Evolutionary conservation across 2,888 invertebrate genomes (phyloP).

Genomic region (Polymixis lichenea): DNA sequence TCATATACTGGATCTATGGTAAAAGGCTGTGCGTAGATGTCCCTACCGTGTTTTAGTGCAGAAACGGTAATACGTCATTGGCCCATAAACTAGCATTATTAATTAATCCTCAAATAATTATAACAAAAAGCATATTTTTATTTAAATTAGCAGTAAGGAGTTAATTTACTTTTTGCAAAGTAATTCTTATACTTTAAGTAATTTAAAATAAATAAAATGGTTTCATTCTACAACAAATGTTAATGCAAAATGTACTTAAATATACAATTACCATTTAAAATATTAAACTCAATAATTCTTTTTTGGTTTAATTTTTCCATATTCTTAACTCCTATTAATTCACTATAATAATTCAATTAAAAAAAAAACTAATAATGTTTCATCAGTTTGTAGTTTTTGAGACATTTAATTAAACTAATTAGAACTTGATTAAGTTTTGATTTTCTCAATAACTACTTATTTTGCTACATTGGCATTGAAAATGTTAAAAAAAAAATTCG

Average conservation of each 20-base stretch:
- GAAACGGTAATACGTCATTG: background rate
- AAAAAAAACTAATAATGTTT: background rate
- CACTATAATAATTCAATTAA: background rate
- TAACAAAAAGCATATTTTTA: background rate
- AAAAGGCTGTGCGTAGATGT: too few relatives aligned
- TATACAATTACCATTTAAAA: background rate
- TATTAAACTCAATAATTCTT: background rate
- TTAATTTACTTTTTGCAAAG: background rate
- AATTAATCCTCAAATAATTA: background rate
- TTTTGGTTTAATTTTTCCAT: background rate
- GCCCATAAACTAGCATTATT: background rate
- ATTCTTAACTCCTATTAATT: too few relatives aligned
- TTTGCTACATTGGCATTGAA: conserved; percentile 15
- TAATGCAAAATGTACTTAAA: background rate
- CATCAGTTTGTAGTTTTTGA: background rate
- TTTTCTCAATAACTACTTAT: background rate
- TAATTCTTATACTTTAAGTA: background rate
- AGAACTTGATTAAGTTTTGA: background rate
- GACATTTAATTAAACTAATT: background rate
- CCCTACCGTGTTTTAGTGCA: background rate
- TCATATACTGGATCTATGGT: too few relatives aligned
- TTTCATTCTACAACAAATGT: background rate
- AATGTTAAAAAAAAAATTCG: background rate
- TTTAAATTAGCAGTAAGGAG: background rate
- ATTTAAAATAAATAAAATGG: background rate